phyloP scores from a whole-genome alignment of 2,888 invertebrate genomes.

The Pristionchus exspectatus region DNA sequence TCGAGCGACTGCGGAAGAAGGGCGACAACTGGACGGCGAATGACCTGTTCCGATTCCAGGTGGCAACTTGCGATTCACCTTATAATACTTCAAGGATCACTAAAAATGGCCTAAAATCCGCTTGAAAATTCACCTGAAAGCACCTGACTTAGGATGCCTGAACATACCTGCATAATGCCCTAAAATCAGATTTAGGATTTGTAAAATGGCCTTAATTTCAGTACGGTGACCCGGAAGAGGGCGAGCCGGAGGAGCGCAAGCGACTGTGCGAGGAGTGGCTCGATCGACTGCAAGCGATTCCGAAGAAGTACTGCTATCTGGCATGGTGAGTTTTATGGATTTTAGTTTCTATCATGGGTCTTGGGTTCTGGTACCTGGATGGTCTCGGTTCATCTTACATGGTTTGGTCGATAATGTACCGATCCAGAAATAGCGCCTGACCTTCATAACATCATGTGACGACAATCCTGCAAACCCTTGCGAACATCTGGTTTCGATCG shows the following conservation, averaged over 20 bases:
- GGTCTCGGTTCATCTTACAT: too few species aligned
- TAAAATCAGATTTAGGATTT: not conserved
- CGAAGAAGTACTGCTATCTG: constrained; percentile 70
- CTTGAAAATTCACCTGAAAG: too few species aligned
- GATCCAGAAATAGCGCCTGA: not conserved
- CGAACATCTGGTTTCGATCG: not conserved
- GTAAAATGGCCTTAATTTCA: constrained; percentile 46
- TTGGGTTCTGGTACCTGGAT: not conserved
- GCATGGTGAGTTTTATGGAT: constrained; percentile 62
- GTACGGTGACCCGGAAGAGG: constrained; percentile 70
- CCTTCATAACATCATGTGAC: not conserved
- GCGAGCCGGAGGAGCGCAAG: constrained; percentile 68
- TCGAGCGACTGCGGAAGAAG: constrained; percentile 66
- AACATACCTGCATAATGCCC: too few species aligned
- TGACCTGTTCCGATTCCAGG: constrained; percentile 65
- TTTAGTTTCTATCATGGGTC: too few species aligned
- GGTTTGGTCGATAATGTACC: too few species aligned
- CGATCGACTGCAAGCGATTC: constrained; percentile 65
- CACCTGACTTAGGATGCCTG: too few species aligned
- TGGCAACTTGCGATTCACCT: too few species aligned
- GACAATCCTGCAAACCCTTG: not conserved
- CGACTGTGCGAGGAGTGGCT: constrained; percentile 69
- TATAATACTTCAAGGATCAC: too few species aligned
- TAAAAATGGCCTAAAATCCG: too few species aligned
- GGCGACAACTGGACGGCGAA: constrained; percentile 67